Evolutionary conservation across 2,113 vertebrate genomes (phyloP).

Genomic region (Apistogramma diplotaenia): DNA sequence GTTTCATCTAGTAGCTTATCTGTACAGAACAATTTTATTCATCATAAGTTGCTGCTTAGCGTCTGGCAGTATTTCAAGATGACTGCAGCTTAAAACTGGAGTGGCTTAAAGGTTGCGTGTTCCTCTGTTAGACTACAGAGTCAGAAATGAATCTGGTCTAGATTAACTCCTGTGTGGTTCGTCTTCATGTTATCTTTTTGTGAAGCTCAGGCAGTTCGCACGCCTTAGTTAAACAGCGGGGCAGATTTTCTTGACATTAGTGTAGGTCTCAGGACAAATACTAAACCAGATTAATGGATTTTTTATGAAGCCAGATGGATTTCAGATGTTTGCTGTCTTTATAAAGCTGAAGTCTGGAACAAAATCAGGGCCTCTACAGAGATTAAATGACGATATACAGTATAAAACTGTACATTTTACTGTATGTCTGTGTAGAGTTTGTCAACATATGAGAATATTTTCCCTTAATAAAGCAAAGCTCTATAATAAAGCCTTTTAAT

Average conservation of each 20-base stretch:
- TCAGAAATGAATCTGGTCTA: not conserved
- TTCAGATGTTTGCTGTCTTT: not conserved
- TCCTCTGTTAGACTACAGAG: fast-evolving
- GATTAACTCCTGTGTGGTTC: not conserved
- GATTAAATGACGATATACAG: not conserved
- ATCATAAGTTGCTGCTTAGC: not conserved
- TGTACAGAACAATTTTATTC: not conserved
- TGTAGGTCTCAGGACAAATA: not conserved
- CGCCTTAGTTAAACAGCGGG: not conserved
- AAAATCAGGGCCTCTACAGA: not conserved
- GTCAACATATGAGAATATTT: not conserved
- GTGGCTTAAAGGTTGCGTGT: not conserved
- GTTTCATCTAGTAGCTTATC: not conserved
- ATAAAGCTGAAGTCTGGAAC: not conserved
- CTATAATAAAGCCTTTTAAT: not conserved
- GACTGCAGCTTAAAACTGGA: not conserved
- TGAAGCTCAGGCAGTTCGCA: not conserved
- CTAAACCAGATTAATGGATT: not conserved
- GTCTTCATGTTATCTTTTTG: not conserved
- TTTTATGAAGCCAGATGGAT: not conserved
- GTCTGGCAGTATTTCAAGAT: not conserved
- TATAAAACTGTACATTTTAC: not conserved
- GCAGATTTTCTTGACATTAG: not conserved
- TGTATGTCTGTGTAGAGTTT: not conserved
- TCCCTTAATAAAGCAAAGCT: not conserved